Conservation (phyloP, 2,888 invertebrate species). For the Melieria crassipennis region DNA sequence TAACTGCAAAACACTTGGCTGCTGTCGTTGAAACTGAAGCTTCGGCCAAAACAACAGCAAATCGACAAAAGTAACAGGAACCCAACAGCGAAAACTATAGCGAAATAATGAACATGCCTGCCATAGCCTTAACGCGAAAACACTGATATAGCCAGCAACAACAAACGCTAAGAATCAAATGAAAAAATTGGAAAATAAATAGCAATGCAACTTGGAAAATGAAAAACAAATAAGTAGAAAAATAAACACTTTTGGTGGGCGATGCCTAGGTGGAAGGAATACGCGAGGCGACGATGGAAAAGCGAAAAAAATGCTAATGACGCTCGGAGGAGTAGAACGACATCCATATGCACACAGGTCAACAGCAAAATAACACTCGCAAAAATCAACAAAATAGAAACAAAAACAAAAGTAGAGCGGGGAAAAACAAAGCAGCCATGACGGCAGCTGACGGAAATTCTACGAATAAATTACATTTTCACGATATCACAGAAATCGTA, state of each 20-base stretch:
- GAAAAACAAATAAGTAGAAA: conserved; percentile 7
- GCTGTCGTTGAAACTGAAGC: too few relatives aligned
- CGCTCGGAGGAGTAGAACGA: neutral
- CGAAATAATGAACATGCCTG: too few relatives aligned
- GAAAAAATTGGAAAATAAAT: neutral
- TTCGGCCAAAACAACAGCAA: too few relatives aligned
- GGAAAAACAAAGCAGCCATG: conserved; percentile 10
- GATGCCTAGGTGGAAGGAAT: neutral
- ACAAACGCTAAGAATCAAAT: neutral
- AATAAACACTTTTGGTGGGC: neutral
- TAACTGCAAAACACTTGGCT: too few relatives aligned
- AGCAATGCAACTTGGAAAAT: conserved; percentile 6
- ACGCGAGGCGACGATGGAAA: neutral
- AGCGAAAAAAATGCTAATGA: conserved; percentile 26
- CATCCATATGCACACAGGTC: conserved; percentile 7
- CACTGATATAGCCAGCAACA: too few relatives aligned
- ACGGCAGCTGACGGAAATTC: conserved; percentile 43
- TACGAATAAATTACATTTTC: conserved; percentile 43
- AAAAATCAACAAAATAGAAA: conserved; percentile 6
- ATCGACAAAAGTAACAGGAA: too few relatives aligned
- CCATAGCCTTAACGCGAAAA: too few relatives aligned
- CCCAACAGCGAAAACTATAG: too few relatives aligned
- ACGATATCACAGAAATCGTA: conserved; percentile 8
- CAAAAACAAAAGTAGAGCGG: conserved; percentile 17
- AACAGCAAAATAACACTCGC: conserved; percentile 9